Conservation (phyloP, 2,797 vertebrate species). For the Oreortyx pictus region DNA sequence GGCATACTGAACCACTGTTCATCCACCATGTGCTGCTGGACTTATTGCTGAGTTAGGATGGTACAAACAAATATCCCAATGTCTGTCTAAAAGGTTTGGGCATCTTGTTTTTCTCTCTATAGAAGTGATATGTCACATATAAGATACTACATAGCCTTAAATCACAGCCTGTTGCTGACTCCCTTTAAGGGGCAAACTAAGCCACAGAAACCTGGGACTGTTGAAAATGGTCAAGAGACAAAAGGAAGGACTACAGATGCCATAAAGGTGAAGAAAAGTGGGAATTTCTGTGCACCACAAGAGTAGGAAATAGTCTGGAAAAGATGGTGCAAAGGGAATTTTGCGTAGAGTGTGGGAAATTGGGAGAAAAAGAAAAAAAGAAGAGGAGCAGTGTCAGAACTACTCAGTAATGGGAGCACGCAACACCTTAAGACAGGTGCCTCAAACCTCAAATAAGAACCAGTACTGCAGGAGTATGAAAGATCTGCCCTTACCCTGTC, state of each 20-base stretch:
- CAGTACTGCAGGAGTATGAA: conserved; percentile 29
- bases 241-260: background rate
- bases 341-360: background rate
- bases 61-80: background rate
- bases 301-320: background rate
- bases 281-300: background rate
- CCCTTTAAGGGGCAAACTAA: background rate
- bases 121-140: background rate
- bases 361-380: background rate
- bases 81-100: background rate
- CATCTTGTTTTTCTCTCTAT: background rate
- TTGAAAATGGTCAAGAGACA: background rate
- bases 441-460: conserved; percentile 45
- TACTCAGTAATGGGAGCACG: background rate
- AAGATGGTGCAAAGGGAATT: background rate
- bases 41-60: rapidly evolving
- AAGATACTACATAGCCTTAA: background rate
- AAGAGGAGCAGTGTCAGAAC: background rate
- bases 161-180: background rate
- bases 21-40: rapidly evolving
- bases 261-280: background rate
- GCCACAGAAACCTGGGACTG: background rate
- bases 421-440: conserved; percentile 61
- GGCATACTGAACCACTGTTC: background rate
- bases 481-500: conserved; percentile 27